Percentiles rank a stretch among this genome's conserved stretches.
Evolutionary conservation across 1,140 invertebrate genomes (phyloP).

Genomic region (Drosophila lowei): DNA sequence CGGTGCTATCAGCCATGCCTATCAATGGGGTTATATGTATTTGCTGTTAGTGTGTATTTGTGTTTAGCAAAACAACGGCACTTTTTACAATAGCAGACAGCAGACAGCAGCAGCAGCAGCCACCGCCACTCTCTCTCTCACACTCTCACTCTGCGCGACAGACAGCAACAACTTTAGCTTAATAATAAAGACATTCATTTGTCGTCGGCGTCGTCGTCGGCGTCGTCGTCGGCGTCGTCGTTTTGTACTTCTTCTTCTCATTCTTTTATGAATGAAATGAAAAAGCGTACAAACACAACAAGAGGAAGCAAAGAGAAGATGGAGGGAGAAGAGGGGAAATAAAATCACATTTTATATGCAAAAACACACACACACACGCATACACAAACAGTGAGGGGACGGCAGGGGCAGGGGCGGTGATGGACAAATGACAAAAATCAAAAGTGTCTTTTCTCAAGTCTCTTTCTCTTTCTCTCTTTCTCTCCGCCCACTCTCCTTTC

Average conservation of each 20-base stretch:
- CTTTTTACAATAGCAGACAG: constrained; percentile 35
- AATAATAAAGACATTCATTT: constrained; percentile 58
- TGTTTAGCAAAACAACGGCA: constrained; percentile 59
- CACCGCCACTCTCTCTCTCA: constrained; percentile 5
- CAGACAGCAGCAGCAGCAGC: too few relatives aligned
- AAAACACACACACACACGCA: constrained; percentile 23
- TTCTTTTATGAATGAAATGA: constrained; percentile 68
- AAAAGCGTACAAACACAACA: constrained; percentile 27
- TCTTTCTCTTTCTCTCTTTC: constrained; percentile 8
- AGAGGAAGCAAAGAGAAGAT: too few relatives aligned
- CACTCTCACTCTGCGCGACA: constrained; percentile 38
- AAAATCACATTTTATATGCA: constrained; percentile 36
- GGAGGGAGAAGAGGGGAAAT: not conserved
- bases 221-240: not conserved
- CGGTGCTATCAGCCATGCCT: constrained; percentile 44
- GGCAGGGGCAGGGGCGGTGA: not conserved
- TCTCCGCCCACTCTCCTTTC: not conserved
- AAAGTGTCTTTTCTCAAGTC: constrained; percentile 42
- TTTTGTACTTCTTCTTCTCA: constrained; percentile 21
- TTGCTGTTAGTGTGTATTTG: constrained; percentile 25
- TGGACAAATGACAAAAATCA: constrained; percentile 42
- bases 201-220: too few relatives aligned
- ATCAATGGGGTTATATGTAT: constrained; percentile 64
- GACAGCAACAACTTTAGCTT: constrained; percentile 27
- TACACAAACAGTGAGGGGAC: constrained; percentile 2